These are phyloP conservation scores for Melitaea athalia DNA, from an alignment of 2,888 invertebrate species.

Conservation along the genomic window DNA sequence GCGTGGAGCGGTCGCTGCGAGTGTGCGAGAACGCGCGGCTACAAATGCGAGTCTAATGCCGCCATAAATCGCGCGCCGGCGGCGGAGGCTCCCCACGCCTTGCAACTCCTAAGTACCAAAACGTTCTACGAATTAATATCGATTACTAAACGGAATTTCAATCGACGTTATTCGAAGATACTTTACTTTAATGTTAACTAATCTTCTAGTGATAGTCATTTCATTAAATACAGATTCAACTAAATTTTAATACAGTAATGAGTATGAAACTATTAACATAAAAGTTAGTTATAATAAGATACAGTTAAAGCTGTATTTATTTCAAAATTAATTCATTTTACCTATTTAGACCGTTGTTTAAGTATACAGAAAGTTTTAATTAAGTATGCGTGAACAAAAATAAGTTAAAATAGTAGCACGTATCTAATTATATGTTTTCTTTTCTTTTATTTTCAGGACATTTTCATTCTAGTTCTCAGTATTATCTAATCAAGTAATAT, in stretches of 20 bases:
- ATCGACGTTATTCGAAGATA: conserved; percentile 44
- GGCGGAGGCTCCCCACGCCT: conserved; percentile 53
- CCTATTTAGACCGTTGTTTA: too few species aligned
- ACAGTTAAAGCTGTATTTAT: too few species aligned
- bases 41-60: conserved; percentile 69
- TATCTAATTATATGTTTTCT: too few species aligned
- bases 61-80: conserved; percentile 66
- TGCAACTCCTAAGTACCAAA: conserved; percentile 53
- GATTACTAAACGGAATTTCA: conserved; percentile 67
- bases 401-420: too few species aligned
- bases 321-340: too few species aligned
- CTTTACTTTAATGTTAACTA: not conserved
- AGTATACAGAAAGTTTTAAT: too few species aligned
- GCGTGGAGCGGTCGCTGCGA: conserved; percentile 26
- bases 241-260: not conserved
- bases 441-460: too few species aligned
- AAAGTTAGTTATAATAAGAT: too few species aligned
- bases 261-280: too few species aligned
- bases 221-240: not conserved
- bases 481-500: too few species aligned
- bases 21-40: conserved; percentile 23
- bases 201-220: not conserved
- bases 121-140: conserved; percentile 69
- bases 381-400: too few species aligned
- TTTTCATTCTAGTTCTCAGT: too few species aligned